Evolutionary conservation across 1,140 invertebrate genomes (phyloP).

Genomic region (Drosophila ambigua): DNA sequence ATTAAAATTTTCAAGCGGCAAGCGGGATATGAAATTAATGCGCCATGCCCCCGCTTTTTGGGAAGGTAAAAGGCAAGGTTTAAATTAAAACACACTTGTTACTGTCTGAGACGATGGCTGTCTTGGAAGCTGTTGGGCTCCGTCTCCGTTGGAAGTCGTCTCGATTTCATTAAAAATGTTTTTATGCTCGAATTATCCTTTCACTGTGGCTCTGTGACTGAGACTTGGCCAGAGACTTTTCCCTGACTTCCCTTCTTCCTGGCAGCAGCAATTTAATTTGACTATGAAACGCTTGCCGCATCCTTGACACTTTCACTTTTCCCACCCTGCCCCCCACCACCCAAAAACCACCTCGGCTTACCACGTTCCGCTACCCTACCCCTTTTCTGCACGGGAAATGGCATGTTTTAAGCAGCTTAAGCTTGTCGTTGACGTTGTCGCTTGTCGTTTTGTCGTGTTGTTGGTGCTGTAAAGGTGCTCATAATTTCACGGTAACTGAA

Average conservation of each 20-base stretch:
- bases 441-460: conserved; percentile 11
- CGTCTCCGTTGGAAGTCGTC: conserved; percentile 69
- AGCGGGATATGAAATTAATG: conserved; percentile 80
- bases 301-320: conserved; percentile 80
- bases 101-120: conserved; percentile 65
- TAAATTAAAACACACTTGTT: conserved; percentile 81
- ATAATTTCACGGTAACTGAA: conserved; percentile 73
- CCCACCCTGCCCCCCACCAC: background rate
- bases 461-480: conserved; percentile 58
- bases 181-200: conserved; percentile 77
- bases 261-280: conserved; percentile 77
- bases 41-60: conserved; percentile 19
- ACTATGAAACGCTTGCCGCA: conserved; percentile 74
- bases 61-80: conserved; percentile 49
- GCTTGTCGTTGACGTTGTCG: conserved; percentile 70
- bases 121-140: background rate
- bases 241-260: conserved; percentile 19
- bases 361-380: background rate
- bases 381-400: conserved; percentile 24
- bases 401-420: conserved; percentile 81
- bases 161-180: conserved; percentile 82
- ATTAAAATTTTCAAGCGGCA: conserved; percentile 81
- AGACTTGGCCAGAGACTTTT: conserved; percentile 31
- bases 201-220: conserved; percentile 39
- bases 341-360: background rate